A percentile compares a stretch with the other conserved stretches of the same genome.
Evolutionary conservation across 1,140 invertebrate species (phyloP).

Genomic region (Maconellicoccus hirsutus): DNA sequence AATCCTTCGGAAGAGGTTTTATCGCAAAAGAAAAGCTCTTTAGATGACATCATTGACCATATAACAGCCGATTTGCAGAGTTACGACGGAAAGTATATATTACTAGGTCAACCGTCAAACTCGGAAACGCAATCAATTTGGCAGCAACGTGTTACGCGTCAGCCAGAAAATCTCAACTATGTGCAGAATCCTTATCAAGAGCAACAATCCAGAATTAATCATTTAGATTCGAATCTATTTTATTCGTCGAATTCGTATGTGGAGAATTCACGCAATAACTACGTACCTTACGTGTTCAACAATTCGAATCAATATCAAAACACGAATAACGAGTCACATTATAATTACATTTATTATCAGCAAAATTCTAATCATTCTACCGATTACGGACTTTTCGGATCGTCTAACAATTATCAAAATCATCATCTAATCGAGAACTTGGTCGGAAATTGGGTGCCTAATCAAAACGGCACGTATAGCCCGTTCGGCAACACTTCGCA

Average conservation of each 20-base stretch:
- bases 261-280: background rate
- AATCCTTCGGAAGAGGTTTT: background rate
- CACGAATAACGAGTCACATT: background rate
- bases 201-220: background rate
- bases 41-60: conserved; percentile 49
- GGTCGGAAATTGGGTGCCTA: conserved; percentile 67
- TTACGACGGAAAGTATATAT: conserved; percentile 44
- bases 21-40: conserved; percentile 34
- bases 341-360: conserved; percentile 16
- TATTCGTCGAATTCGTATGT: background rate
- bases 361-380: conserved; percentile 17
- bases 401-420: conserved; percentile 30
- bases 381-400: conserved; percentile 29
- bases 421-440: conserved; percentile 52
- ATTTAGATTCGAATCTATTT: conserved; percentile 12
- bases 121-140: conserved; percentile 31
- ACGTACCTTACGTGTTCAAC: conserved; percentile 10
- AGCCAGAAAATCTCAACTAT: conserved; percentile 33
- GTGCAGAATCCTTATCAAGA: conserved; percentile 16
- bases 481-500: conserved; percentile 47
- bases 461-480: conserved; percentile 65
- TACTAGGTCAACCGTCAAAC: conserved; percentile 40
- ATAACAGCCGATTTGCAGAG: conserved; percentile 47
- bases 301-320: conserved; percentile 16
- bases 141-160: conserved; percentile 30